phyloP scores from a whole-genome alignment of 1,140 invertebrate species.

The Aphelenchoides fujianensis region DNA sequence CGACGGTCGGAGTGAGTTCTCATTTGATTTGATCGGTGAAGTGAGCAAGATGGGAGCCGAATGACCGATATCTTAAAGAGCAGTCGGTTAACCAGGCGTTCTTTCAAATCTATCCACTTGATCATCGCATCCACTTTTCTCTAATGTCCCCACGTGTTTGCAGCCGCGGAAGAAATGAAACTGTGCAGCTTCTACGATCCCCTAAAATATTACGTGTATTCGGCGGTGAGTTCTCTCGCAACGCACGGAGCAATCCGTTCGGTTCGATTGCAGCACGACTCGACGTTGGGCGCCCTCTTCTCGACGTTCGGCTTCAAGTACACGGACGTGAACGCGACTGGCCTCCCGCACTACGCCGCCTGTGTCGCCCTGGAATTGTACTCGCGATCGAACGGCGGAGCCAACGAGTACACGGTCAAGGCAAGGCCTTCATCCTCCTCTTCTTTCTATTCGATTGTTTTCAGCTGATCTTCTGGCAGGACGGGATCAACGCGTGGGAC shows the following conservation, averaged over 20 bases:
- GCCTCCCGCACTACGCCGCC: slow-evolving; percentile 20
- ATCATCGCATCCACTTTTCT: neutral
- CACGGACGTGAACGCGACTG: slow-evolving; percentile 22
- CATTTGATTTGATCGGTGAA: too few relatives aligned
- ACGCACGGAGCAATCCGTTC: too few relatives aligned
- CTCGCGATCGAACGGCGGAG: too few relatives aligned
- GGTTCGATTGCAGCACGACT: too few relatives aligned
- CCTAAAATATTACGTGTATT: slow-evolving; percentile 29
- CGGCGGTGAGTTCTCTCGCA: too few relatives aligned
- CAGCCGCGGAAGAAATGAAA: slow-evolving; percentile 9
- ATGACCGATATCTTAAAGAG: too few relatives aligned
- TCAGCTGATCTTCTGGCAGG: neutral
- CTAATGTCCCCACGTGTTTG: too few relatives aligned
- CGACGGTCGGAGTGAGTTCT: neutral
- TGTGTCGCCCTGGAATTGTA: slow-evolving; percentile 20
- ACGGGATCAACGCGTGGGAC: neutral
- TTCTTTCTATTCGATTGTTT: neutral
- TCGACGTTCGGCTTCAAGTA: slow-evolving; percentile 25
- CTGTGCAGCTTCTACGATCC: slow-evolving; percentile 13
- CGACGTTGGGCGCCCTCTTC: slow-evolving; percentile 22
- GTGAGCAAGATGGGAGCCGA: too few relatives aligned
- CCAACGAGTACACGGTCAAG: neutral
- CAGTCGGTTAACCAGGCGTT: too few relatives aligned
- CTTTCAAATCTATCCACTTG: too few relatives aligned
- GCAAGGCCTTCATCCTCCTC: neutral